Base-by-base conservation (phyloP, 2,888 invertebrate genomes). In the Hyposoter didymator region DNA sequence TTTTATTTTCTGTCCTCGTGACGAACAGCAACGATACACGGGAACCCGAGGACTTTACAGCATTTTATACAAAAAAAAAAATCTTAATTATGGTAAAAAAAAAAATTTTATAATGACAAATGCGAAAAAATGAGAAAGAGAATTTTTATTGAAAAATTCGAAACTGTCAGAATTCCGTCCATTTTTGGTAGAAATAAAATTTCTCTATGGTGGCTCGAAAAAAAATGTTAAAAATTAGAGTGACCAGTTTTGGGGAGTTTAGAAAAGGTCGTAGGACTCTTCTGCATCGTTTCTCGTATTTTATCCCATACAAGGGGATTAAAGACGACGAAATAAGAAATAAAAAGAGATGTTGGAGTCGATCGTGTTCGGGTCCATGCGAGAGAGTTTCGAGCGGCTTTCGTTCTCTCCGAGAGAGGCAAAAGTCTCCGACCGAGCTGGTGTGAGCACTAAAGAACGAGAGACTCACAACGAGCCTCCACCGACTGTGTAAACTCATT, bases 371-470 rank as follows among this genome's bases (percentile, higher is more conserved):
- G 72, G 62, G 47, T 76, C 76, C 64, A 76, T 28, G 62, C 14
- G 64, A 66, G 73, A 73, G 52, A 73, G 52, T 39, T 66, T 70
- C 72, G 78, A 72, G 19, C 73, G 35, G 47, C 19, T 43, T 59
- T 67, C 55, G 78, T 64, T 75, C 49, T 72, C 64, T 70, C 69
- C 74, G 17, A 17, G 22, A 45, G 74, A 64, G 66, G 80, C 80
- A 55, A 84, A 76, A 76, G 67, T 80, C 55, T 82, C 52, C 59
- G 74, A 66, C 67, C 81, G 80, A 70, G 49, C 49, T 69, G 70
- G 49, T 70, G 70, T 32, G 49, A 66, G 52, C 49, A 45, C 73
- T 74, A 67, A 74, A 73, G 67, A 74, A 66, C 80, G 80, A 73
- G 79, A 73, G 55, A 55, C 73, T 55, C 19, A 22, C 67, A 72